phyloP scores from a whole-genome alignment of 2,113 vertebrate species.

The Xenotilapia longispinis region DNA sequence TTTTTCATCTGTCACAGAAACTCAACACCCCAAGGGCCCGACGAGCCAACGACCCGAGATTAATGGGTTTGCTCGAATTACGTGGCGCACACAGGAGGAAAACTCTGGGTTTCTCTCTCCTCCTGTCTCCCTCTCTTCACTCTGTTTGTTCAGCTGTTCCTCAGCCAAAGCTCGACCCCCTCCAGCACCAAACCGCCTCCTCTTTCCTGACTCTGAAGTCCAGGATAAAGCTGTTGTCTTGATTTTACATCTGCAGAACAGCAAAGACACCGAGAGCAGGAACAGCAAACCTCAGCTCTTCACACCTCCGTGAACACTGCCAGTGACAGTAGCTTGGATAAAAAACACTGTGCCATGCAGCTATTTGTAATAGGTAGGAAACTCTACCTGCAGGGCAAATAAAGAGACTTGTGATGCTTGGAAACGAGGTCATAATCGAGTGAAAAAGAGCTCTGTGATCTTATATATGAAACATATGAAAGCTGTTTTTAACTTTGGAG shows the following conservation, averaged over 20 bases:
- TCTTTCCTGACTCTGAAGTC: slow-evolving; percentile 2
- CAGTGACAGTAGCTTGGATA: background rate
- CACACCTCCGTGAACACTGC: background rate
- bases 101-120: background rate
- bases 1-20: slow-evolving; percentile 60
- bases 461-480: background rate
- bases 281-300: slow-evolving; percentile 3
- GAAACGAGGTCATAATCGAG: background rate
- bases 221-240: background rate
- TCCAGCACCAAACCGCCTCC: background rate
- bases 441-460: background rate
- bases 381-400: background rate
- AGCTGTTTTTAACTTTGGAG: background rate
- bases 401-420: background rate
- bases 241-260: background rate
- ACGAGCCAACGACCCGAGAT: slow-evolving; percentile 38
- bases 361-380: background rate
- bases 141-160: slow-evolving; percentile 55
- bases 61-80: slow-evolving; percentile 52
- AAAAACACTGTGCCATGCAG: background rate
- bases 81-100: slow-evolving; percentile 22
- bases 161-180: background rate
- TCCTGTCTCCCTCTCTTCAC: background rate
- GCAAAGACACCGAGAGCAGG: background rate
- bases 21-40: slow-evolving; percentile 37